phyloP scores from a whole-genome alignment of 2,797 vertebrate genomes.

The Monodelphis domestica region DNA sequence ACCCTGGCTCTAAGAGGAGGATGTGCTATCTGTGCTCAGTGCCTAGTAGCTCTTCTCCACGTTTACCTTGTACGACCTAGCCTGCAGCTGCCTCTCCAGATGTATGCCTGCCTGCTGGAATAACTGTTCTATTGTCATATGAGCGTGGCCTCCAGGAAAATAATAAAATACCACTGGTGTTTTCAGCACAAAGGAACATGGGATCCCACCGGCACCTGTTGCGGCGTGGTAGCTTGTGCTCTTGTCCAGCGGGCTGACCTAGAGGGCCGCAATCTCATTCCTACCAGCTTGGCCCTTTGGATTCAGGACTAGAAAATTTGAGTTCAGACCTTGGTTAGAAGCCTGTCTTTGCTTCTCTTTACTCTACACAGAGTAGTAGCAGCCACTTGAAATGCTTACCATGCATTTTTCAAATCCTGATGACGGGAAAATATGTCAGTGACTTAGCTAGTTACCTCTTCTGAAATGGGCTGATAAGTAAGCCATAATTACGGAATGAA shows the following conservation, averaged over 20 bases:
- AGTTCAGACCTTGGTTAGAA: slow-evolving; percentile 35
- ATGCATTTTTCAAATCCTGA: slow-evolving; percentile 44
- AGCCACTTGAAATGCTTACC: slow-evolving; percentile 53
- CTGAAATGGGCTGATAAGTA: slow-evolving; percentile 66
- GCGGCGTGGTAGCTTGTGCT: slow-evolving; percentile 30
- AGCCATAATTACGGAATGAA: slow-evolving; percentile 67
- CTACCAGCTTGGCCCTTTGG: slow-evolving; percentile 12
- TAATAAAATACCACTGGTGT: slow-evolving; percentile 1
- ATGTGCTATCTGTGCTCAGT: background rate
- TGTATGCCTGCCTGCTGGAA: slow-evolving; percentile 2
- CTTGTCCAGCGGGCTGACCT: slow-evolving; percentile 17
- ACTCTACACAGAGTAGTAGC: slow-evolving; percentile 37
- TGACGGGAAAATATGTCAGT: slow-evolving; percentile 53
- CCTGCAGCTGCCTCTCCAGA: slow-evolving; percentile 46
- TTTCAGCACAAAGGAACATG: background rate
- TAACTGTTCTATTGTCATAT: slow-evolving; percentile 1
- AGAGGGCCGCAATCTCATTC: slow-evolving; percentile 9
- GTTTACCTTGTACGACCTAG: slow-evolving; percentile 10
- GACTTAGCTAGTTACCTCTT: slow-evolving; percentile 65
- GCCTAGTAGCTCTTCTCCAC: background rate
- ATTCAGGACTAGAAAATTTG: slow-evolving; percentile 30
- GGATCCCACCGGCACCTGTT: background rate
- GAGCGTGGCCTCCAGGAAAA: slow-evolving; percentile 3
- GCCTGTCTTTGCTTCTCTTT: slow-evolving; percentile 54
- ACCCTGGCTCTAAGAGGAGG: background rate